Conservation (phyloP, 2,797 vertebrate genomes). For the Chelon auratus region DNA sequence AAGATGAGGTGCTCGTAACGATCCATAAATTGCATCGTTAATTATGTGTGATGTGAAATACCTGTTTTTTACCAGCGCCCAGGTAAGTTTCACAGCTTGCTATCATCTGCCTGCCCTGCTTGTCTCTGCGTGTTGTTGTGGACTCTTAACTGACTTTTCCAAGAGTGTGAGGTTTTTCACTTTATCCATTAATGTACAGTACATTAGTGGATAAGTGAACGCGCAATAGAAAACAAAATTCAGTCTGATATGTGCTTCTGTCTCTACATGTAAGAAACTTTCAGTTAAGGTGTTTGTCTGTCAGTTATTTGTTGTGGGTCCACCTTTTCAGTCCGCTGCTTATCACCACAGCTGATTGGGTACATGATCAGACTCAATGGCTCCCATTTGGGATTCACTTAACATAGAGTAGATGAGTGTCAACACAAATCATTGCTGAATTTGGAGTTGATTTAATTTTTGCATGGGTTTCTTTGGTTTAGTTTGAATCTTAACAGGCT, state of each 20-base stretch:
- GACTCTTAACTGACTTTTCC: constrained; percentile 37
- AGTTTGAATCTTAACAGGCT: constrained; percentile 34
- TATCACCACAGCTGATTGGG: constrained; percentile 26
- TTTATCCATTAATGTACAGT: background rate
- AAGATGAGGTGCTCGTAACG: background rate
- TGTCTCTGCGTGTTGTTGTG: constrained; percentile 44
- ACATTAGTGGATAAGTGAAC: constrained; percentile 28
- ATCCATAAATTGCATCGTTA: background rate
- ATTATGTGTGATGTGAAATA: constrained; percentile 20
- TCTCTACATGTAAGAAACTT: background rate
- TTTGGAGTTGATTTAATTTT: constrained; percentile 58
- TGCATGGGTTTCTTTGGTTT: constrained; percentile 66
- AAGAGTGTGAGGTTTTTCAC: constrained; percentile 44
- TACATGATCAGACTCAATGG: constrained; percentile 28
- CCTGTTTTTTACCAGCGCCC: constrained; percentile 16
- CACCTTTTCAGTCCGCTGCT: constrained; percentile 19
- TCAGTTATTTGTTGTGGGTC: constrained; percentile 40
- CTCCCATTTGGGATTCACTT: constrained; percentile 21
- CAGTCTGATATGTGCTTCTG: constrained; percentile 38
- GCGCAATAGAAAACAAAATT: constrained; percentile 37
- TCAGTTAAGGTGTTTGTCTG: constrained; percentile 21
- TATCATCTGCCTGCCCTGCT: constrained; percentile 47
- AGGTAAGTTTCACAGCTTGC: constrained; percentile 65
- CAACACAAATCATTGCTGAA: constrained; percentile 58
- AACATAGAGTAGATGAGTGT: constrained; percentile 40